Evolutionary conservation across 2,797 vertebrate genomes (phyloP), one percentile per base, ranked within the genome.

Genomic region (Gymnopithys bicolor): DNA sequence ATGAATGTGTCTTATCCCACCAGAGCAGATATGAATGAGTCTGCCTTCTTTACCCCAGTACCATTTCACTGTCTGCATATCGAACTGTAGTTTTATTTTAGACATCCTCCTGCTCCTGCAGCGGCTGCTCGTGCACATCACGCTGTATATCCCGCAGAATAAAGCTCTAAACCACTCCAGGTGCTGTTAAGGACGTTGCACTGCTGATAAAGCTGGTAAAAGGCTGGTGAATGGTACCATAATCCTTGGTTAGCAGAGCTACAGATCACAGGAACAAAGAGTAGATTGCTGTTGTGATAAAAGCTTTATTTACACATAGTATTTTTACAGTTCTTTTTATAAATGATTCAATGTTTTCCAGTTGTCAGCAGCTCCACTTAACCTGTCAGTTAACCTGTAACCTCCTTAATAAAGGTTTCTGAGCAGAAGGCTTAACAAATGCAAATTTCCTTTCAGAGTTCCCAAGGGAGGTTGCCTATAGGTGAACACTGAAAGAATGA

Each of bases 371-470:
- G 68, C 78, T 94, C 69, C 77, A 39, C 37, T 89, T 96, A 93
- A 87, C 60, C 86, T 35, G 48, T 73, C 8, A 9, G n/a, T 75
- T 87, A 58, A 79, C 35, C 76, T 91, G 56, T 48, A 66, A 81
- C 32, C 62, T 91, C 21, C 27, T 73, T 62, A 52, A 53, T 66
- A 83, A 48, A 73, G 12, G 10, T 37, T 88, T 76, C 70, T 27
- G 51, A 91, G 48, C 48, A 87, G 55, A 94, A 89, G 49, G 63
- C 46, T 94, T 94, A 96, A 90, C 46, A 92, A 94, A 94, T 94
- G 84, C 69, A 96, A 87, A 94, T 94, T 69, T 81, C 86, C 25
- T 45, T 68, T 93, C 90, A 84, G 70, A 92, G 84, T 94, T 93
- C 60, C 32, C 59, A 32, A 45, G 59, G 82, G 59, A 89, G 17